Percentiles rank a stretch among this genome's conserved stretches.
phyloP scores from a whole-genome alignment of 2,113 vertebrate genomes.

The Phylloscopus whistleri region DNA sequence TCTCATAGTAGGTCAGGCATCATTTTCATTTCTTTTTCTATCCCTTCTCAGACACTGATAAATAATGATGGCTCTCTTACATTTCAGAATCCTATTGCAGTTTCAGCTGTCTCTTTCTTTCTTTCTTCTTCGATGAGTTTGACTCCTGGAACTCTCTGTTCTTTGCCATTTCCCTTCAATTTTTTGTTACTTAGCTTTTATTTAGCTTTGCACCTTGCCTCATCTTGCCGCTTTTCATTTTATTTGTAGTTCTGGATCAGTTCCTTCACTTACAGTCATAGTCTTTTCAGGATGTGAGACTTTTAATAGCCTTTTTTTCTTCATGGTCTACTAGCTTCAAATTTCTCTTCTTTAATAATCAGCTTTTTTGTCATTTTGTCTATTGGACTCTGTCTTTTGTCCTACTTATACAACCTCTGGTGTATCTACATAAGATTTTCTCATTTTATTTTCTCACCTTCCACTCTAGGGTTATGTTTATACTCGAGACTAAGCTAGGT shows the following conservation, averaged over 20 bases:
- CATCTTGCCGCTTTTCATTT: background rate
- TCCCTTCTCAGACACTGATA: background rate
- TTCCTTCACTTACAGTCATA: background rate
- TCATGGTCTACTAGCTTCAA: background rate
- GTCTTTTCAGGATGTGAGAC: background rate
- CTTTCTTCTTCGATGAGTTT: background rate
- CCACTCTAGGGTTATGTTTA: background rate
- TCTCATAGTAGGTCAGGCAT: background rate
- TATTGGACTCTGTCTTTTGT: background rate
- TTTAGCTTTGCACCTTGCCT: conserved; percentile 13
- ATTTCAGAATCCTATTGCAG: background rate
- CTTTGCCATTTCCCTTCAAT: background rate
- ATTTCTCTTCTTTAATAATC: background rate
- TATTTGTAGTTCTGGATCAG: conserved; percentile 23
- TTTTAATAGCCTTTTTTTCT: background rate
- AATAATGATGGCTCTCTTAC: background rate
- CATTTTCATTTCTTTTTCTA: conserved; percentile 28
- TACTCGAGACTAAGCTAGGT: background rate
- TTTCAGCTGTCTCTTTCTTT: background rate
- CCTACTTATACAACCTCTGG: background rate
- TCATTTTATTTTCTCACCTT: background rate
- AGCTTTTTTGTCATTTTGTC: background rate
- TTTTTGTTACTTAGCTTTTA: conserved; percentile 6
- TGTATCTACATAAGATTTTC: background rate
- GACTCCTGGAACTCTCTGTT: background rate